Percentiles rank a stretch among this genome's conserved stretches.
Conservation (phyloP, 1,140 invertebrate genomes). For the Ladona fulva region DNA sequence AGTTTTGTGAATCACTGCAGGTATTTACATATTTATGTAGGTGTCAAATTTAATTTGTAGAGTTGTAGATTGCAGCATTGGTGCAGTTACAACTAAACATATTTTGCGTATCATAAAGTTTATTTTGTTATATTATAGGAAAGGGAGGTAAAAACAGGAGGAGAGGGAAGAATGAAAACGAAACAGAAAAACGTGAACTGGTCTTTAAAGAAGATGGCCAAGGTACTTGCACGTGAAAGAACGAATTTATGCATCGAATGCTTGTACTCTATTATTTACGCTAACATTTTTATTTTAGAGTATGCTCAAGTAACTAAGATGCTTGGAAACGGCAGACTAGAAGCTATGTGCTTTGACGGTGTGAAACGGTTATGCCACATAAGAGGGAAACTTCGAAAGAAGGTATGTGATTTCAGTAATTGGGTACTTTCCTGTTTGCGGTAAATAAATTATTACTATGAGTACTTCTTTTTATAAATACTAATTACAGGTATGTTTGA, state of each 20-base stretch:
- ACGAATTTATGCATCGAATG: no score
- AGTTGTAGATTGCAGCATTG: no score
- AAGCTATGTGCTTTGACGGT: conserved; percentile 99
- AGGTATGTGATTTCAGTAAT: conserved; percentile 43
- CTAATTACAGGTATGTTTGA: not conserved
- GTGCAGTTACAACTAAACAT: no score
- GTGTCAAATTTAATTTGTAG: no score
- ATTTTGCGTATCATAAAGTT: no score
- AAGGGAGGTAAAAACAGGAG: conserved; percentile 99
- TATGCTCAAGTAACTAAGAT: conserved; percentile 99
- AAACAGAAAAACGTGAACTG: conserved; percentile 96
- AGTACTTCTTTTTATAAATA: not conserved
- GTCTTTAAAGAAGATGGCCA: conserved; percentile 99
- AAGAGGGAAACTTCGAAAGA: conserved; percentile 93
- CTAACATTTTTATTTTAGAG: conserved; percentile 45
- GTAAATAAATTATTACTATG: not conserved
- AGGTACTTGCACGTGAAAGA: conserved; percentile 38
- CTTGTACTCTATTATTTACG: no score
- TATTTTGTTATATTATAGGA: conserved; percentile 45
- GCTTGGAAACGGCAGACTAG: conserved; percentile 97
- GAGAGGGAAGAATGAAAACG: conserved; percentile 99
- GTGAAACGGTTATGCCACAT: conserved; percentile 98
- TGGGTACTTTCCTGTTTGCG: conserved; percentile 15
- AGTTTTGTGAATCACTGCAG: no score
- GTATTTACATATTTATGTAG: no score